Percentiles rank a stretch among this genome's conserved stretches.
These are phyloP conservation scores for Eciton burchellii DNA, from an alignment of 1,140 invertebrate species.

Conservation along the genomic window DNA sequence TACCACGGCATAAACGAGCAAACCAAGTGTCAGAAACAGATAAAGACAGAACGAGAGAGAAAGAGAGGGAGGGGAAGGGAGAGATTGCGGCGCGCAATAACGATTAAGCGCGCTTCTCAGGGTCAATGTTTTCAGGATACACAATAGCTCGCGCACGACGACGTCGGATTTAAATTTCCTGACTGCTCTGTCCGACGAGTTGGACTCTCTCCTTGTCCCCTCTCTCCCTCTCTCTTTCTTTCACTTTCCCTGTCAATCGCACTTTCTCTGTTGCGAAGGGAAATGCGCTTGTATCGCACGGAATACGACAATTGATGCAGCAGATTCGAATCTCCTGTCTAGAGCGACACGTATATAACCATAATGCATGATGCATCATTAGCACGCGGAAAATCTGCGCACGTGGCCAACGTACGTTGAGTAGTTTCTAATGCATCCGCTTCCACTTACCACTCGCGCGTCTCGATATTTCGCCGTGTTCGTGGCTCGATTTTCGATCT, in stretches of 20 bases:
- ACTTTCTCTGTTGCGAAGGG: neutral
- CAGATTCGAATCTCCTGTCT: no score
- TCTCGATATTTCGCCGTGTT: neutral
- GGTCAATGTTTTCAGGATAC: constrained; percentile 69
- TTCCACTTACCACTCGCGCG: neutral
- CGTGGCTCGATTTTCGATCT: no score
- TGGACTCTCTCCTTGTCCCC: no score
- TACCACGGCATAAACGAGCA: neutral
- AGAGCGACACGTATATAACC: neutral
- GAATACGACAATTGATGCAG: no score
- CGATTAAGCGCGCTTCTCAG: constrained; percentile 24
- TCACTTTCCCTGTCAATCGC: neutral
- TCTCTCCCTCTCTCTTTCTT: no score
- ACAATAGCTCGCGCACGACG: neutral
- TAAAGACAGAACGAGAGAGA: neutral
- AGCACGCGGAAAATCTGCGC: neutral
- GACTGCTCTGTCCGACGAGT: neutral
- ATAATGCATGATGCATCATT: neutral
- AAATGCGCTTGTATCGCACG: no score
- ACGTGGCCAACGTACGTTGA: neutral
- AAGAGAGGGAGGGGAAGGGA: neutral
- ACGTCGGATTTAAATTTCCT: neutral
- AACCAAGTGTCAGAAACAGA: neutral
- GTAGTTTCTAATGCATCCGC: neutral
- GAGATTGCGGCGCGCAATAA: neutral